Evolutionary conservation across 2,797 vertebrate genomes (phyloP).

Genomic region (Molossus alvarezi): DNA sequence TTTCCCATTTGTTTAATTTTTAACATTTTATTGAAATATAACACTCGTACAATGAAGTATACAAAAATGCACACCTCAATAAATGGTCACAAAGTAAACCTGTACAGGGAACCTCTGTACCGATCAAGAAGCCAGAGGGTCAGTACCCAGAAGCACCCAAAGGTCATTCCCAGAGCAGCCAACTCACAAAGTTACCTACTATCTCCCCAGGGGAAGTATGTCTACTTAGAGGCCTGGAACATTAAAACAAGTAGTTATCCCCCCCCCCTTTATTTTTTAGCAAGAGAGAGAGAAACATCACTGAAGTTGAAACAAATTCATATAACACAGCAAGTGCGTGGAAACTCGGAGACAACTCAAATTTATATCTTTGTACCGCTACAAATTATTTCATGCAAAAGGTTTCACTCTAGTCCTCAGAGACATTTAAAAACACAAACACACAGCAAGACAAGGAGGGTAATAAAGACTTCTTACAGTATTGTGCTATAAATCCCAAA

Average conservation of each 20-base stretch:
- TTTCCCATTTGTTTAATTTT: not conserved
- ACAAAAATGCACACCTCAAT: not conserved
- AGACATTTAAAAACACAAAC: slow-evolving; percentile 70
- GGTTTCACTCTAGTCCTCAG: slow-evolving; percentile 64
- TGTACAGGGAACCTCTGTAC: not conserved
- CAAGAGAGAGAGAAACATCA: not conserved
- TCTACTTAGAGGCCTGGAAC: not conserved
- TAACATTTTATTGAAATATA: not conserved
- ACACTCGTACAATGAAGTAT: not conserved
- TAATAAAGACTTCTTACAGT: slow-evolving; percentile 79
- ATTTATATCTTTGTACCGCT: slow-evolving; percentile 58
- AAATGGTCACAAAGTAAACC: slow-evolving; percentile 4
- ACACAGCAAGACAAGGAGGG: slow-evolving; percentile 61
- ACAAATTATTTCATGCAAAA: slow-evolving; percentile 61
- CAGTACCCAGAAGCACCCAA: not conserved
- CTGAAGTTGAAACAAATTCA: slow-evolving; percentile 29
- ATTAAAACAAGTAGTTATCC: slow-evolving; percentile 29
- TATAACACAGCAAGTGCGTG: not conserved
- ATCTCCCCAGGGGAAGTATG: not conserved
- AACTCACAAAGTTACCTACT: not conserved
- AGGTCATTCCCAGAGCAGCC: not conserved
- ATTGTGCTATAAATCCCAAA: slow-evolving; percentile 80
- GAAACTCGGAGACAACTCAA: not conserved
- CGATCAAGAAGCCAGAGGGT: not conserved
- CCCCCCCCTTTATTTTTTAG: not conserved